Conservation (phyloP, 2,888 invertebrate genomes). For the Prosopocoilus inquinatus region DNA sequence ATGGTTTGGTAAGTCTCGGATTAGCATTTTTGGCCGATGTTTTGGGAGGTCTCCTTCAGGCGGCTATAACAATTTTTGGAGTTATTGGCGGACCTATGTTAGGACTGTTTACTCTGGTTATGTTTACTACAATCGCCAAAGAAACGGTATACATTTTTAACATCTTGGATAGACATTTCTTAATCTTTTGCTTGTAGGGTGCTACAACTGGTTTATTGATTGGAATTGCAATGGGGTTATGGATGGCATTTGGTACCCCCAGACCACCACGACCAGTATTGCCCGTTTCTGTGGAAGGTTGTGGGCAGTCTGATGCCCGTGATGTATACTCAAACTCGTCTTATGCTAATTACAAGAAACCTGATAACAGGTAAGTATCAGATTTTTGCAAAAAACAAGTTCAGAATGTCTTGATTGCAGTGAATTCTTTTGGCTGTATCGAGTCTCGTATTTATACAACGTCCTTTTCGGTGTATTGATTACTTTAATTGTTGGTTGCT, state of each 20-base stretch:
- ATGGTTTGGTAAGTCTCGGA: constrained; percentile 74
- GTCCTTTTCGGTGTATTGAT: constrained; percentile 56
- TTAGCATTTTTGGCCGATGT: constrained; percentile 81
- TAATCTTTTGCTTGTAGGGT: constrained; percentile 56
- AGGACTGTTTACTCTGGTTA: constrained; percentile 81
- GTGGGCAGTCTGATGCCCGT: constrained; percentile 35
- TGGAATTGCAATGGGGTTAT: constrained; percentile 69
- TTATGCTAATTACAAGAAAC: not conserved
- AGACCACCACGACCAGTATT: constrained; percentile 61
- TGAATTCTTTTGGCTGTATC: constrained; percentile 64
- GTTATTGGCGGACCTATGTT: constrained; percentile 85
- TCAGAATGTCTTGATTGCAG: constrained; percentile 30
- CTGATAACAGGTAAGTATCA: constrained; percentile 3
- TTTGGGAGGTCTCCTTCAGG: constrained; percentile 82
- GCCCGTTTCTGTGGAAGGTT: constrained; percentile 61
- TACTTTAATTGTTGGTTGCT: constrained; percentile 55
- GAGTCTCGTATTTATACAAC: constrained; percentile 74
- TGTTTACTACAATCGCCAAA: constrained; percentile 73
- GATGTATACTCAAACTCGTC: constrained; percentile 13
- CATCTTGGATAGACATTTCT: not conserved
- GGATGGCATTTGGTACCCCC: constrained; percentile 83
- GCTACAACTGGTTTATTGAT: constrained; percentile 63
- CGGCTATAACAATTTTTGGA: constrained; percentile 81
- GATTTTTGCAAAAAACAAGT: not conserved
- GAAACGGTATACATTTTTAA: constrained; percentile 55